Percentiles rank a stretch among this genome's conserved stretches.
Conservation (phyloP, 2,888 invertebrate species). For the Polyommatus iphigenia region DNA sequence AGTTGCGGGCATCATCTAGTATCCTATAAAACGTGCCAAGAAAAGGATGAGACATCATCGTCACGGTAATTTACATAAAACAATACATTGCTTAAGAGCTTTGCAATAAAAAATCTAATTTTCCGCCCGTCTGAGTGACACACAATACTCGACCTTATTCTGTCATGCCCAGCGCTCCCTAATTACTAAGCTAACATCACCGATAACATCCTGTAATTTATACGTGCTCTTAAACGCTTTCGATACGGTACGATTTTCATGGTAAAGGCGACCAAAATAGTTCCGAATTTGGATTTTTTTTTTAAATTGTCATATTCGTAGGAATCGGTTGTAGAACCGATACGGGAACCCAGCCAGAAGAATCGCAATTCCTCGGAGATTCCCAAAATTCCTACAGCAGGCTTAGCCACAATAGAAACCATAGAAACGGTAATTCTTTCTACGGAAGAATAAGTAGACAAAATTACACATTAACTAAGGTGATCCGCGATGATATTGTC, state of each 20-base stretch:
- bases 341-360: too few relatives aligned
- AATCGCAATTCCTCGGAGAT: too few relatives aligned
- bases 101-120: slow-evolving; percentile 40
- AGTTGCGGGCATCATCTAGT: too few relatives aligned
- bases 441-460: too few relatives aligned
- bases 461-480: too few relatives aligned
- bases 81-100: slow-evolving; percentile 7
- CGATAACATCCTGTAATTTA: slow-evolving; percentile 14
- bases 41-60: neutral
- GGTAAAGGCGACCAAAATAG: neutral
- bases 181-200: slow-evolving; percentile 35
- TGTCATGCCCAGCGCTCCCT: slow-evolving; percentile 45
- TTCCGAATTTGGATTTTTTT: neutral
- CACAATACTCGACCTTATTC: slow-evolving; percentile 42
- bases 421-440: too few relatives aligned
- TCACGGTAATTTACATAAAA: slow-evolving; percentile 29
- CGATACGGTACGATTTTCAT: neutral
- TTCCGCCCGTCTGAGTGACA: slow-evolving; percentile 38
- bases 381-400: too few relatives aligned
- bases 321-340: too few relatives aligned
- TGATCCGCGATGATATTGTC: too few relatives aligned
- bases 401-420: too few relatives aligned
- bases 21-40: neutral
- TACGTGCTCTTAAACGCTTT: neutral
- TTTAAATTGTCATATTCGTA: neutral